Evolutionary conservation across 1,140 invertebrate genomes (phyloP), one percentile per base, ranked within the genome.

Genomic region (Drosophila sucinea): DNA sequence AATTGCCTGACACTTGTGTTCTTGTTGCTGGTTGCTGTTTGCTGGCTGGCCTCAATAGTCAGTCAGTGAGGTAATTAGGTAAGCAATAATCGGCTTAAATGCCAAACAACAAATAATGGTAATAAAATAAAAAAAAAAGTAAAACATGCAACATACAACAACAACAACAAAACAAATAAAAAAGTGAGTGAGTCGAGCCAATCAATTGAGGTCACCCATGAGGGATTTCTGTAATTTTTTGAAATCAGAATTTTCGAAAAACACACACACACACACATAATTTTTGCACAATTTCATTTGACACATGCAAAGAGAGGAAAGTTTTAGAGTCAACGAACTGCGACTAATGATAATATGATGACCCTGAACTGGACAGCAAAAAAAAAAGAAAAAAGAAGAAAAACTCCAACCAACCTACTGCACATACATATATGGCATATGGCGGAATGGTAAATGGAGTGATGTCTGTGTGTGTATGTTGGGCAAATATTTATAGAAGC

Each of bases 31-130:
- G 44, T 51, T 51, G 44, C 44, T 51, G 44, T 17, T 17, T 17
- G 57, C 57, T 44, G 70, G 67, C 73, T 85, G 70, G 63, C 79
- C 75, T 60, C 71, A 75, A 78, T 86, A 71, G 70, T 78, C 66
- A 79, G 63, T 55, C 74, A 78, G 63, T 55, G 70, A 75, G 83
- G 77, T 87, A 87, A 87, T 87, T 87, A 87, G 77, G 79, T 78
- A 82, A 83, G 79, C 79, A 67, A 77, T 87, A 87, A 87, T 79
- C 83, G 29, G 83, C 83, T 87, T 87, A 87, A 70, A 75, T 65
- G 74, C 71, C 63, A 80, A 51, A 67, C 38, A 80, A 66, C 61
- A 78, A 70, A 57, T 67, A 47, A 60, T 41, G 61, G 23, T 35
- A 58, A 66, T 55, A 66, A 70, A 51, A 55, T 63, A 65, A 65